A percentile compares a stretch with the other conserved stretches of the same genome.
phyloP scores from a whole-genome alignment of 64 coral and sea anemone species.

The Pocillopora damicornis region DNA sequence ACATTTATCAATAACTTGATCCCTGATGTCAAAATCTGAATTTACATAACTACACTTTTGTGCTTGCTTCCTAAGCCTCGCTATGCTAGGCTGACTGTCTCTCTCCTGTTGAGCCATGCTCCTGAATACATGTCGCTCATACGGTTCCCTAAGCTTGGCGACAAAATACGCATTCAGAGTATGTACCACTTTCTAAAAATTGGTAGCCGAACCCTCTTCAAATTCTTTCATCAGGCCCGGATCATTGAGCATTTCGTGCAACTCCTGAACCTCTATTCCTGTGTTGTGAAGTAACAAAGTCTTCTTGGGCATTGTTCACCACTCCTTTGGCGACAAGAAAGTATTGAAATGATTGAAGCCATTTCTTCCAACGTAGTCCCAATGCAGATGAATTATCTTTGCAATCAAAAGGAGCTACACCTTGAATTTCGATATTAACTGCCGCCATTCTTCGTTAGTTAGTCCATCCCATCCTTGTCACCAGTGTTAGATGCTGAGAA shows the following conservation, averaged over 20 bases:
- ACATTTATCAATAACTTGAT: conserved; percentile 70
- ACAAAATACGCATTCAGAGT: conserved; percentile 53
- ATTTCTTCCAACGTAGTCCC: conserved; percentile 60
- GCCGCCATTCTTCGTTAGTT: no score
- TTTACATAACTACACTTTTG: conserved; percentile 49
- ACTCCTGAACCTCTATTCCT: conserved; percentile 57
- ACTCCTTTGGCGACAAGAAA: conserved; percentile 54
- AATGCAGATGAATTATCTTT: conserved; percentile 32
- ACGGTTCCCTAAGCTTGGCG: conserved; percentile 38
- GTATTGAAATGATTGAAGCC: conserved; percentile 66
- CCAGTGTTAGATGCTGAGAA: no score
- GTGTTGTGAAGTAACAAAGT: conserved; percentile 40
- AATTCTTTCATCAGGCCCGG: conserved; percentile 13
- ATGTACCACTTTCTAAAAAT: conserved; percentile 10
- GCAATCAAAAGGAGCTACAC: neutral
- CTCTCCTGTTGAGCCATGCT: conserved; percentile 35
- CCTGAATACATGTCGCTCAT: conserved; percentile 45
- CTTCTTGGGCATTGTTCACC: conserved; percentile 36
- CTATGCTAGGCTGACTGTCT: conserved; percentile 50
- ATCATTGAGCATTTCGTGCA: conserved; percentile 50
- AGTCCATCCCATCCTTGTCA: no score
- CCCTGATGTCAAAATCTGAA: conserved; percentile 53
- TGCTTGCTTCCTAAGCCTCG: conserved; percentile 25
- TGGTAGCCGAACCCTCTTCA: conserved; percentile 17
- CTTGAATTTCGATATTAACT: no score